phyloP scores from a whole-genome alignment of 2,113 vertebrate genomes.

The Penelope pileata region DNA sequence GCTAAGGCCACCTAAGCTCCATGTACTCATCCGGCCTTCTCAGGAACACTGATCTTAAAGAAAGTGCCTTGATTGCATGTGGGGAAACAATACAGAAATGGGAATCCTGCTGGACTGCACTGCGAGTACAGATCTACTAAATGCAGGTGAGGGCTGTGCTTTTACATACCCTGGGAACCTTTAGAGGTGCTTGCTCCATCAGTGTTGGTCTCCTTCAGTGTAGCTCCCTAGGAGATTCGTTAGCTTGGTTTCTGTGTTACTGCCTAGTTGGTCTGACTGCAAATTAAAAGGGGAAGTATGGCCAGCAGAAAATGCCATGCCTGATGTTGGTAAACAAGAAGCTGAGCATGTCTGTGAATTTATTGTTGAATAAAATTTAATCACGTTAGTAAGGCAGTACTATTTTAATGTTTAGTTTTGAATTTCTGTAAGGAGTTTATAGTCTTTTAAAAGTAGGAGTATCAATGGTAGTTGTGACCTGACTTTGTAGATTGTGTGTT shows the following conservation, averaged over 20 bases:
- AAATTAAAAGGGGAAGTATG: neutral
- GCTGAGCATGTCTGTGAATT: neutral
- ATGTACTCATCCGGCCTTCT: neutral
- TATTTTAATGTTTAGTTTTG: neutral
- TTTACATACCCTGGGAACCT: neutral
- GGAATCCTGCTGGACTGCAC: neutral
- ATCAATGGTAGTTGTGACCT: neutral
- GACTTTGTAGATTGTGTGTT: neutral
- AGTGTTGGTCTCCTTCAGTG: neutral
- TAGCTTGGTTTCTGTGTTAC: neutral
- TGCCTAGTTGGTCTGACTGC: neutral
- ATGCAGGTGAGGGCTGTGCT: neutral
- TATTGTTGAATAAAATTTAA: neutral
- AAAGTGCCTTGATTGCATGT: neutral
- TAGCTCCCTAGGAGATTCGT: fast-evolving
- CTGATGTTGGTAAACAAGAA: neutral
- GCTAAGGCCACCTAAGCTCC: neutral
- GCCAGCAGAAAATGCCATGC: neutral
- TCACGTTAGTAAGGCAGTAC: neutral
- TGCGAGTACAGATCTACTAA: neutral
- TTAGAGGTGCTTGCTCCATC: neutral
- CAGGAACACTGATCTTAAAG: neutral
- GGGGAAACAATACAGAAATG: neutral
- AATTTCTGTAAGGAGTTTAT: neutral
- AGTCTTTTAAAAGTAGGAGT: neutral